Base-by-base conservation (phyloP, 2,888 invertebrate genomes). In the Cybosia mesomella region DNA sequence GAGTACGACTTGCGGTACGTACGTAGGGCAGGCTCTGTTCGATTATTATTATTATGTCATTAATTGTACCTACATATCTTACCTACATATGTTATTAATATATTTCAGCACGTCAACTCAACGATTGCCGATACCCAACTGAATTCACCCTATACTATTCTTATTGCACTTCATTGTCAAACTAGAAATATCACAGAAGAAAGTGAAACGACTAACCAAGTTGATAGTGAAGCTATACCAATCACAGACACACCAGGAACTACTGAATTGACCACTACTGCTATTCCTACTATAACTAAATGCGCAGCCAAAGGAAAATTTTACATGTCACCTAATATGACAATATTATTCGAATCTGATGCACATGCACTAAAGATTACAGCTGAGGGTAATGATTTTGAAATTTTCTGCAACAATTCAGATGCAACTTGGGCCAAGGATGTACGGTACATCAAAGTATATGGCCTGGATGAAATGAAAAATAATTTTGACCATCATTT, bases 401-500 rank as follows among this genome's bases (percentile, higher is more conserved):
- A 70, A 18, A 58, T 83, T 2, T 72, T 92, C 4, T 94, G 95
- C 71, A 75, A 85, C 43, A 49, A 43, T 0, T 66, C 22, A 13
- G 58, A 73, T 64, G 79, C 84, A 24, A 59, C 79, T 24, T 91
- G 89, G 85, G 77, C 87, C 1, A 82, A 81, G 18, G 70, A 58
- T 2, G 78, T 95, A 1, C 75, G 71, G 54, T 83, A 88, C 68
- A 75, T 95, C 9, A 85, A 80, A 24, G 80, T 95, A 8, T 95
- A 91, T 66, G 95, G 95, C 8, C 84, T 95, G 8, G 81, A 87
- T 39, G 82, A 86, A 9, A 80, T 85, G 58, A 62, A 87, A 11
- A 95, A 95, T 70, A 94, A 95, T 78, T 96, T 86, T 62, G 95
- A 95, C 74, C 75, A 91, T 76, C 69, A 83, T 55, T 70, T 91